Base-by-base conservation (phyloP, 2,888 invertebrate species). In the Lottia gigantea region DNA sequence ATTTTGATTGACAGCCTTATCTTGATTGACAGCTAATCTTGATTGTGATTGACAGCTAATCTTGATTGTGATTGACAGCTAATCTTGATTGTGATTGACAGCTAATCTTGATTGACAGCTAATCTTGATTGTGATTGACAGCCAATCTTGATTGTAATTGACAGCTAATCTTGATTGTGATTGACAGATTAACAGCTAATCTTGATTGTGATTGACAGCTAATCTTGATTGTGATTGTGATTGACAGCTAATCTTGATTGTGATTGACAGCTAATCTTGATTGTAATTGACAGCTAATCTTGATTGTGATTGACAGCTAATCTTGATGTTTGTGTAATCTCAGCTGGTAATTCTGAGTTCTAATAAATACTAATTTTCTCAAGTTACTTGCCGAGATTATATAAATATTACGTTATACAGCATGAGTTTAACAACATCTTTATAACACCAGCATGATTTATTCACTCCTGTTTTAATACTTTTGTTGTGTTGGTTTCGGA, bases 271-370 rank as follows among this genome's bases (percentile, higher is more conserved):
- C 3, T 2, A 31, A 31, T 31, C n/a, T n/a, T n/a, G n/a, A n/a
- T n/a, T n/a, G n/a, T n/a, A n/a, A n/a, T n/a, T n/a, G n/a, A n/a
- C n/a, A 7, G 25, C 15, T 61, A 3, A 61, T 14, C 19, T 14
- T 47, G 65, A 40, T 62, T 68, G 46, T 45, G 31, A 46, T 40
- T 71, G 46, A 63, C 63, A 61, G 19, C 31, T 49, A 73, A 74
- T 75, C 77, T 75, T 75, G 80, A 76, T 79, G 83, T 83, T 85
- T 89, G 92, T 92, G 92, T 94, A 96, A 96, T 96, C 96, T 96
- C 96, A 96, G 95, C 94, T 94, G 95, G 96, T 96, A 96, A 96
- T 95, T 95, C 95, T 95, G 96, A 95, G 95, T 92, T 86, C 77
- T 61, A 65, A 82, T 82, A 77, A 83, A 84, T 31, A n/a, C 46